A percentile compares a stretch with the other conserved stretches of the same genome.
Evolutionary conservation across 2,113 vertebrate genomes (phyloP).

Genomic region (Pseudorasbora parva): DNA sequence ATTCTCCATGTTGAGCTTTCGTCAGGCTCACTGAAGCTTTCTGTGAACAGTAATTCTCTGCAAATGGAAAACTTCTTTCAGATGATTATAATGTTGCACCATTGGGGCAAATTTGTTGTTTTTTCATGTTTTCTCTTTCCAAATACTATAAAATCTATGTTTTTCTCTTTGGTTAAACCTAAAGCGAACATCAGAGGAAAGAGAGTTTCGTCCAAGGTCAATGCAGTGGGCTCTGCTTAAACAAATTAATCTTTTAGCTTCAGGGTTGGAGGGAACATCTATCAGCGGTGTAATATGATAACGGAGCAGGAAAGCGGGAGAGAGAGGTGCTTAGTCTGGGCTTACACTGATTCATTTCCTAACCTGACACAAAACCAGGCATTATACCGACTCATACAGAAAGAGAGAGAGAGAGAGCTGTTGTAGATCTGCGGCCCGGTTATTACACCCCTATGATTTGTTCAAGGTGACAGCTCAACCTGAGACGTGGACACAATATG

Average conservation of each 20-base stretch:
- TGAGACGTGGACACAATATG: constrained; percentile 8
- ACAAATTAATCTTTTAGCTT: constrained; percentile 75
- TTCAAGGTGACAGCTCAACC: constrained; percentile 28
- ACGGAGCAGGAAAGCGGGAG: constrained; percentile 58
- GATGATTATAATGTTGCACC: constrained; percentile 6
- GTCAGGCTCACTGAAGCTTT: constrained; percentile 2
- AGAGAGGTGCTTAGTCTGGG: constrained; percentile 58
- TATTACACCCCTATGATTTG: constrained; percentile 33
- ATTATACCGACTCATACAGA: constrained; percentile 42
- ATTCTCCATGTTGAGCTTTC: not conserved
- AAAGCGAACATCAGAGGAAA: not conserved
- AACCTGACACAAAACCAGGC: constrained; percentile 58
- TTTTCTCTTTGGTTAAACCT: not conserved
- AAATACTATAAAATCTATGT: constrained; percentile 5
- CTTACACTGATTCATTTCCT: constrained; percentile 66
- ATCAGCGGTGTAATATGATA: constrained; percentile 72
- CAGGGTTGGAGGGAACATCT: constrained; percentile 67
- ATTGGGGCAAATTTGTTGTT: not conserved
- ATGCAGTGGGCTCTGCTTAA: constrained; percentile 69
- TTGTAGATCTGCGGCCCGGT: constrained; percentile 32
- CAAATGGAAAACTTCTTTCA: not conserved
- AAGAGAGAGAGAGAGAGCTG: not conserved
- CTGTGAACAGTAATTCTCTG: constrained; percentile 14
- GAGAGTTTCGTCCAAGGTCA: constrained; percentile 66
- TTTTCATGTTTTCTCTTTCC: not conserved